These are phyloP conservation scores for Halichondria panicea DNA, from an alignment of 37 sponge, comb jelly and placozoan species.

Conservation along the genomic window DNA sequence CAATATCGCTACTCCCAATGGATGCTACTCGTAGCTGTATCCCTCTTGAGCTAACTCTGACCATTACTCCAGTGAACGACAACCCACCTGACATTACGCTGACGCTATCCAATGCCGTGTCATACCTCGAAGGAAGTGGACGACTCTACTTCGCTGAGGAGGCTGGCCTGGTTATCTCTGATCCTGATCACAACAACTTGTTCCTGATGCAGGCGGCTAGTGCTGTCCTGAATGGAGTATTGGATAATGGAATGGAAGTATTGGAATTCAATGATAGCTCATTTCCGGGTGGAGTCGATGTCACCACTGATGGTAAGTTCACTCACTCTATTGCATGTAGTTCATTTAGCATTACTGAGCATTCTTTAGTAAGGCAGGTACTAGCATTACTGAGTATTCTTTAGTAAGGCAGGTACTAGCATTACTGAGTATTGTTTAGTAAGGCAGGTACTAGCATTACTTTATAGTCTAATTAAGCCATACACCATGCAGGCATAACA, in stretches of 20 bases:
- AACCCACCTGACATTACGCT: conserved; percentile 22
- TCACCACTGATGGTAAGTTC: background rate
- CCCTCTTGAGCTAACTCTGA: conserved; percentile 20
- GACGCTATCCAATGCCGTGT: background rate
- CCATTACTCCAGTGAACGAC: conserved; percentile 33
- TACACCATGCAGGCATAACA: no score
- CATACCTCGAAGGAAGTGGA: conserved; percentile 21
- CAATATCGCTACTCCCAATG: conserved; percentile 18
- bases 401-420: no score
- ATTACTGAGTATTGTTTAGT: no score
- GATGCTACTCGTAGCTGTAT: conserved; percentile 21
- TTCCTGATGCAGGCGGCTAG: conserved; percentile 23
- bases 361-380: no score
- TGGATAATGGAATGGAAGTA: conserved; percentile 4
- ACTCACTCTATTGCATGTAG: no score
- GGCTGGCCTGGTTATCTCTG: conserved; percentile 13
- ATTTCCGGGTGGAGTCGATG: background rate
- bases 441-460: no score
- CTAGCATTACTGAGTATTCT: no score
- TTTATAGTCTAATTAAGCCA: no score
- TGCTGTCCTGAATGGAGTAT: conserved; percentile 7
- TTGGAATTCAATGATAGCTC: background rate
- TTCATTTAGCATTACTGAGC: no score
- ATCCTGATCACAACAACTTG: conserved; percentile 18
- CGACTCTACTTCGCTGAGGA: conserved; percentile 3